Percentiles rank a stretch among this genome's conserved stretches.
Conservation (phyloP, 92 coral and sea anemone genomes). For the Diadumene lineata region DNA sequence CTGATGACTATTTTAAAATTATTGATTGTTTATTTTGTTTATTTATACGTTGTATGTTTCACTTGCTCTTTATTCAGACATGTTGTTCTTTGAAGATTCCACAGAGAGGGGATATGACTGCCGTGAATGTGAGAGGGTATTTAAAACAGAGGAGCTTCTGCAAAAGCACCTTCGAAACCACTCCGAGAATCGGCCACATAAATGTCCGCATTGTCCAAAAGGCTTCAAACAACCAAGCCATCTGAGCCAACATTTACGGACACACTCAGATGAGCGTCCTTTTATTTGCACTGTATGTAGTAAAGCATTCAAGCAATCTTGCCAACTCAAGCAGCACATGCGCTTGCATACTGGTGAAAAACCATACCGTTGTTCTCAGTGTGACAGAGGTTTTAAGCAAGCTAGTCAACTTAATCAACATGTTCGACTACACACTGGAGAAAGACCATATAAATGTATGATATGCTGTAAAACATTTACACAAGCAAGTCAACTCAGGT, state of each 20-base stretch:
- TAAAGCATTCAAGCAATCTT: slow-evolving; percentile 93
- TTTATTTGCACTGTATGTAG: slow-evolving; percentile 91
- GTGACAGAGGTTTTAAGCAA: slow-evolving; percentile 90
- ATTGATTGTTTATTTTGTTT: not conserved
- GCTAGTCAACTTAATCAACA: slow-evolving; percentile 99
- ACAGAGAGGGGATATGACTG: slow-evolving; percentile 67
- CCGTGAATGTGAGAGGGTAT: slow-evolving; percentile 85
- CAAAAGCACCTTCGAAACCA: slow-evolving; percentile 83
- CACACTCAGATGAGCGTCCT: slow-evolving; percentile 91
- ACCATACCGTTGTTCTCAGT: slow-evolving; percentile 85
- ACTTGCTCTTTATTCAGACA: slow-evolving; percentile 16
- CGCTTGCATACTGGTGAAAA: slow-evolving; percentile 97
- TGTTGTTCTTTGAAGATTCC: slow-evolving; percentile 32
- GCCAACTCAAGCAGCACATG: slow-evolving; percentile 95
- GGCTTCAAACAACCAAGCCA: slow-evolving; percentile 96
- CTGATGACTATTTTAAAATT: not conserved
- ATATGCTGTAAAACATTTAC: slow-evolving; percentile 92
- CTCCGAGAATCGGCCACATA: slow-evolving; percentile 82
- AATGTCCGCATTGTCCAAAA: slow-evolving; percentile 85
- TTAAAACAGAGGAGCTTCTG: slow-evolving; percentile 65
- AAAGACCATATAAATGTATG: slow-evolving; percentile 92
- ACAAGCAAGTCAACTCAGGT: slow-evolving; percentile 95
- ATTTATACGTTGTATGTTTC: not conserved
- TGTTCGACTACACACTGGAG: slow-evolving; percentile 95
- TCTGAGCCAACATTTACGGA: slow-evolving; percentile 75